Conservation (phyloP, 2,888 invertebrate species). For the Lagria hirta region DNA sequence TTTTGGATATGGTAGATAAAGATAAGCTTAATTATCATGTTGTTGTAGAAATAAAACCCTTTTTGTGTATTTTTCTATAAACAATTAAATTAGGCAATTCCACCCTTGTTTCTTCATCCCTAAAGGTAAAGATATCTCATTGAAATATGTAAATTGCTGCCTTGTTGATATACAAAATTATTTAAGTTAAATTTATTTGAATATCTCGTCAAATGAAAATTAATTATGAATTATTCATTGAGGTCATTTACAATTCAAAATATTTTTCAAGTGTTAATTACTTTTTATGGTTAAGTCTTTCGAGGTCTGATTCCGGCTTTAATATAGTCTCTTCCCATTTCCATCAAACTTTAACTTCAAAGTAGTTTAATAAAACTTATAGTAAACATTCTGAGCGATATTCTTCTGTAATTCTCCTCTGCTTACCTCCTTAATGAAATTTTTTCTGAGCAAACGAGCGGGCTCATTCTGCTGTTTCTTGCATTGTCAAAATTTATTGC, state of each 20-base stretch:
- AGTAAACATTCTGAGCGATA: no score
- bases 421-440: no score
- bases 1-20: no score
- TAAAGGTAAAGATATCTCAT: slow-evolving; percentile 17
- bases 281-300: slow-evolving; percentile 19
- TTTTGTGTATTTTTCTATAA: slow-evolving; percentile 18
- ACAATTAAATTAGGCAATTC: slow-evolving; percentile 16
- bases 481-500: no score
- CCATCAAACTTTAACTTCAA: no score
- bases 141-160: slow-evolving; percentile 22
- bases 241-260: slow-evolving; percentile 27
- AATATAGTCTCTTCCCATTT: no score
- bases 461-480: no score
- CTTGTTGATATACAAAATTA: slow-evolving; percentile 27
- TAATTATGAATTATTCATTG: slow-evolving; percentile 28
- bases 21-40: no score
- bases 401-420: no score
- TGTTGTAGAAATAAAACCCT: no score
- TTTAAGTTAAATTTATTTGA: slow-evolving; percentile 27
- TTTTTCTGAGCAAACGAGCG: no score
- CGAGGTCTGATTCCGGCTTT: slow-evolving; percentile 15
- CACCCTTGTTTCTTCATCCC: slow-evolving; percentile 8
- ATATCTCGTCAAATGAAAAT: slow-evolving; percentile 27
- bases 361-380: no score
- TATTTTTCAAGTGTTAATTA: slow-evolving; percentile 27